These are phyloP conservation scores for Melanotus villosus DNA, from an alignment of 2,888 invertebrate genomes.

Conservation along the genomic window DNA sequence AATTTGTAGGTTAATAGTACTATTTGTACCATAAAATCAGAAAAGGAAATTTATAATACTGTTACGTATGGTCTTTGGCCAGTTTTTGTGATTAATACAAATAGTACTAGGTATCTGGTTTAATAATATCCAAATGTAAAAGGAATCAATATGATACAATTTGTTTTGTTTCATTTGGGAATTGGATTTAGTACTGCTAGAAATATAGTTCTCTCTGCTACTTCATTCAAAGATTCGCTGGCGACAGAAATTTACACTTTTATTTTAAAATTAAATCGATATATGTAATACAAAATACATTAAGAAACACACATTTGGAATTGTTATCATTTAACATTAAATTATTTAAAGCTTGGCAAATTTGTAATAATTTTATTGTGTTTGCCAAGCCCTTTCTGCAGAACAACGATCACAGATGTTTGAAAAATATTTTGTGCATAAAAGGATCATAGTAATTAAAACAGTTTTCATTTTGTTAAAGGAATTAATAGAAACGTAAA, in stretches of 20 bases:
- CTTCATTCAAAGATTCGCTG: background rate
- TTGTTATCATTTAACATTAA: background rate
- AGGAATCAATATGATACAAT: background rate
- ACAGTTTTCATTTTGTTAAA: constrained; percentile 19
- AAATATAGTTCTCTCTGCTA: background rate
- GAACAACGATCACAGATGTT: background rate
- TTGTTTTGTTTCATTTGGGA: background rate
- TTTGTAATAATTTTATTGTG: constrained; percentile 7
- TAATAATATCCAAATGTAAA: background rate
- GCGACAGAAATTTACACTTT: background rate
- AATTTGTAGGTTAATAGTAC: background rate
- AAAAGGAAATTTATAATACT: too few relatives aligned
- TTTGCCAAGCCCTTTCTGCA: background rate
- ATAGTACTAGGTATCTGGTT: background rate
- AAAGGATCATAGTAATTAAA: constrained; percentile 6
- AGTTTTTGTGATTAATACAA: background rate
- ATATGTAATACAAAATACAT: too few relatives aligned
- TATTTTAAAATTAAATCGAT: too few relatives aligned
- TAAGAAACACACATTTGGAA: too few relatives aligned
- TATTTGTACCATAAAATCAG: background rate
- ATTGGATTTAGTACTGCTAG: background rate
- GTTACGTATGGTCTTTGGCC: too few relatives aligned
- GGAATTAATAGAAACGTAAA: background rate
- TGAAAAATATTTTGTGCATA: constrained; percentile 9
- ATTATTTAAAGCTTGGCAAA: constrained; percentile 13